Percentiles rank a stretch among this genome's conserved stretches.
Evolutionary conservation across 2,113 vertebrate genomes (phyloP).

Genomic region (Tiliqua scincoides): DNA sequence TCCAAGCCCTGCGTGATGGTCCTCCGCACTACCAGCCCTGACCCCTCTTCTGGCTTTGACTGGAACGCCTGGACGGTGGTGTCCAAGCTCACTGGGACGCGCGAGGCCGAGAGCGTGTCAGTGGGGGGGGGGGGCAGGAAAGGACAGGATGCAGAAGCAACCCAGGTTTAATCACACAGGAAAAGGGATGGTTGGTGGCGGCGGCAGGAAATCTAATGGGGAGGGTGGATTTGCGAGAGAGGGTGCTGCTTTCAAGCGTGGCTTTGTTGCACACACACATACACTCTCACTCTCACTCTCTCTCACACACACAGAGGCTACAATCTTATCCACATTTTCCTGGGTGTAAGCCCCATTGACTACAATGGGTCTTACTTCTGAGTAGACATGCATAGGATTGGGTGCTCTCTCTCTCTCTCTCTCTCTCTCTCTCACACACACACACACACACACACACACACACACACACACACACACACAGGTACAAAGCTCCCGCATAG

Average conservation of each 20-base stretch:
- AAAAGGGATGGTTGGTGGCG: not conserved
- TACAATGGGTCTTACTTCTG: too few species aligned
- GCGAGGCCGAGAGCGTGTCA: not conserved
- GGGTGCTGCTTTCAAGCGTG: not conserved
- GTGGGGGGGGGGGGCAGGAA: not conserved
- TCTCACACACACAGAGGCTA: constrained; percentile 33
- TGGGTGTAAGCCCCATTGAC: too few species aligned
- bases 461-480: constrained; percentile 21
- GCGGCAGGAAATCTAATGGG: not conserved
- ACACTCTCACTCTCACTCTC: not conserved
- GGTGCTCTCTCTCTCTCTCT: too few species aligned
- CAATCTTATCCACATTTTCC: too few species aligned
- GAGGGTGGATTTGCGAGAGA: not conserved
- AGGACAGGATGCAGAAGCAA: not conserved
- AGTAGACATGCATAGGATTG: too few species aligned
- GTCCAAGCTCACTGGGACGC: not conserved
- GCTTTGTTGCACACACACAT: constrained; percentile 1
- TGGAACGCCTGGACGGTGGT: not conserved
- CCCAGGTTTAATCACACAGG: not conserved
- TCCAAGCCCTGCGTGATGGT: not conserved
- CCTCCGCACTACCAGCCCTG: not conserved
- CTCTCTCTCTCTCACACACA: too few species aligned
- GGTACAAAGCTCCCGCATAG: not conserved
- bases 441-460: not conserved
- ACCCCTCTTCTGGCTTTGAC: not conserved